These are phyloP conservation scores for Drosophila crucigera DNA, from an alignment of 2,888 invertebrate species.

Conservation along the genomic window DNA sequence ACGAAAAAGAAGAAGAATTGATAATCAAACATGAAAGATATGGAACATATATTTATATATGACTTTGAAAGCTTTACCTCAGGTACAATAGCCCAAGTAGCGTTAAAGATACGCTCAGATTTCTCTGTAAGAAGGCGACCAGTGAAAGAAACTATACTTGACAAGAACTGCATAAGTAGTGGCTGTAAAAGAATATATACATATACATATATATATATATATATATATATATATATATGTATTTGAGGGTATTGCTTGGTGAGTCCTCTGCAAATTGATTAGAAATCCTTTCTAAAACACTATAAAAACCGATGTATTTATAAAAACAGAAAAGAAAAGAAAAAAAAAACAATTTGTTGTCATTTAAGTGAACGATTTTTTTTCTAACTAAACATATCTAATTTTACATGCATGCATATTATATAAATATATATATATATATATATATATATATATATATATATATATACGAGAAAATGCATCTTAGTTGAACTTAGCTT, in stretches of 20 bases:
- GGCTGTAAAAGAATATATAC: not conserved
- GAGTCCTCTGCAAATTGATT: conserved; percentile 4
- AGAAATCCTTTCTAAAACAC: conserved; percentile 23
- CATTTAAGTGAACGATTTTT: conserved; percentile 42
- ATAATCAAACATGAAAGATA: not conserved
- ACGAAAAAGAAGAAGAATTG: not conserved
- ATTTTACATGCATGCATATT: conserved; percentile 7
- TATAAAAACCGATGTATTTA: conserved; percentile 30
- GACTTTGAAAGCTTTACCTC: conserved; percentile 27
- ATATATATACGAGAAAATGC: conserved; percentile 6
- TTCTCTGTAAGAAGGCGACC: conserved; percentile 11
- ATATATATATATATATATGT: not conserved
- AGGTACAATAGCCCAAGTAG: conserved; percentile 9
- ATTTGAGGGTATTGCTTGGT: not conserved
- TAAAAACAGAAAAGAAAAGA: conserved; percentile 7
- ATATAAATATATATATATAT: not conserved
- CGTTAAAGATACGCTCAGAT: not conserved
- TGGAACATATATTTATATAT: not conserved
- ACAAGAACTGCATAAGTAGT: not conserved
- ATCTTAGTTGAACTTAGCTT: conserved; percentile 64
- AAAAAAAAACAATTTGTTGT: conserved; percentile 20
- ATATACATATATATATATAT: not conserved
- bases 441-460: conserved; percentile 24
- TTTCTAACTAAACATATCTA: conserved; percentile 32
- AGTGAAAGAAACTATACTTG: conserved; percentile 21